Percentiles rank a stretch among this genome's conserved stretches.
These are phyloP conservation scores for Pterostichus niger DNA, from an alignment of 2,888 invertebrate genomes.

Conservation along the genomic window DNA sequence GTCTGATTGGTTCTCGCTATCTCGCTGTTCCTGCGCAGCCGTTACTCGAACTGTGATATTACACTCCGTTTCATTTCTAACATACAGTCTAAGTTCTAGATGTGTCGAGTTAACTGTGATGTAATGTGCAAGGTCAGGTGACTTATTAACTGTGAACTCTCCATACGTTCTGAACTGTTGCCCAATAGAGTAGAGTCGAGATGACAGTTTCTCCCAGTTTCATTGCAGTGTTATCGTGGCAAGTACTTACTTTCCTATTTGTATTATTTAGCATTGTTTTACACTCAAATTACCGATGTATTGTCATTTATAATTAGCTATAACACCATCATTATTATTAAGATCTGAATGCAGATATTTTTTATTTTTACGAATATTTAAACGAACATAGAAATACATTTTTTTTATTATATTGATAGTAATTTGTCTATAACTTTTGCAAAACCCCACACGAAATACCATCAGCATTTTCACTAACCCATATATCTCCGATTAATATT, in stretches of 20 bases:
- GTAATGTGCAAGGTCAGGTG: slow-evolving; percentile 66
- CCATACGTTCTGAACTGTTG: slow-evolving; percentile 53
- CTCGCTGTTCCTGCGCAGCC: slow-evolving; percentile 49
- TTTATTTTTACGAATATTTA: slow-evolving; percentile 57
- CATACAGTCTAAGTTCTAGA: slow-evolving; percentile 59
- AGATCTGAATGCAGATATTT: slow-evolving; percentile 46
- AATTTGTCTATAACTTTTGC: slow-evolving; percentile 41
- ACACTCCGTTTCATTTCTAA: slow-evolving; percentile 65
- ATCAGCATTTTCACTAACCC: slow-evolving; percentile 25
- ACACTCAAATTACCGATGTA: slow-evolving; percentile 56
- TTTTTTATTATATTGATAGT: slow-evolving; percentile 54
- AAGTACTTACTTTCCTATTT: slow-evolving; percentile 56
- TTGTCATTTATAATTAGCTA: slow-evolving; percentile 54
- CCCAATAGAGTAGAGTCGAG: slow-evolving; percentile 56
- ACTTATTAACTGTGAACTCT: slow-evolving; percentile 58
- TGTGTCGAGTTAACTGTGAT: slow-evolving; percentile 66
- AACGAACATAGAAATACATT: slow-evolving; percentile 58
- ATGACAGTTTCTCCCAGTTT: slow-evolving; percentile 64
- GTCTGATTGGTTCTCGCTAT: slow-evolving; percentile 39
- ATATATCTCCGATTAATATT: not conserved
- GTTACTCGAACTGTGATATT: slow-evolving; percentile 66
- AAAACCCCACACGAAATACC: slow-evolving; percentile 22
- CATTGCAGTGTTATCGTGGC: slow-evolving; percentile 61
- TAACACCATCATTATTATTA: slow-evolving; percentile 49
- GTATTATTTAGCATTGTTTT: slow-evolving; percentile 46